Evolutionary conservation across 2,888 invertebrate species (phyloP).

Genomic region (Ophion ellenae): DNA sequence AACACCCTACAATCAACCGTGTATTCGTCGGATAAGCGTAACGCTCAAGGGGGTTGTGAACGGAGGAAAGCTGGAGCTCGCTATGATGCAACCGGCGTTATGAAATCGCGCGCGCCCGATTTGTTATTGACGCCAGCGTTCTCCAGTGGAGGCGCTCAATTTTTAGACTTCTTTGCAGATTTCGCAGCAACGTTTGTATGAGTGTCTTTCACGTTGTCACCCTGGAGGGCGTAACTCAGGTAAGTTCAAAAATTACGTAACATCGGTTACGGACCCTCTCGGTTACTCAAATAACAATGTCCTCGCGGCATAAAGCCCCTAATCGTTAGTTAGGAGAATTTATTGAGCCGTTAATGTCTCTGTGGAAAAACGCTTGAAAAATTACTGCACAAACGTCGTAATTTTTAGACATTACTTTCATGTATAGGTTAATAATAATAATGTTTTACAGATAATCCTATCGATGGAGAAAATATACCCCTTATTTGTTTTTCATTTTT

Average conservation of each 20-base stretch:
- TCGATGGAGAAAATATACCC: not conserved
- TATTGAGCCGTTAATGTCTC: not conserved
- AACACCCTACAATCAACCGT: slow-evolving; percentile 67
- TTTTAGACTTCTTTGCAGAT: slow-evolving; percentile 75
- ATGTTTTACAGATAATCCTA: not conserved
- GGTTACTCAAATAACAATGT: not conserved
- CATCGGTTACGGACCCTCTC: not conserved
- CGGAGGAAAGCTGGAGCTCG: slow-evolving; percentile 45
- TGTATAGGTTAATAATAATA: not conserved
- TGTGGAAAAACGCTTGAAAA: not conserved
- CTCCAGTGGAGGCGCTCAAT: slow-evolving; percentile 60
- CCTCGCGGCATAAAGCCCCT: not conserved
- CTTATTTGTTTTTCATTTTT: not conserved
- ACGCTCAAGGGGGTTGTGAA: slow-evolving; percentile 62
- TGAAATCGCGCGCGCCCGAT: slow-evolving; percentile 70
- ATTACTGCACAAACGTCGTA: not conserved
- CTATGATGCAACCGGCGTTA: slow-evolving; percentile 73
- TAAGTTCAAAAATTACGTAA: not conserved
- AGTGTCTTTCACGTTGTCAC: slow-evolving; percentile 35
- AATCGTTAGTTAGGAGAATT: not conserved
- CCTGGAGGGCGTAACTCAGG: slow-evolving; percentile 17
- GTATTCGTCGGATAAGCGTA: slow-evolving; percentile 75
- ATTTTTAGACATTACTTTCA: not conserved
- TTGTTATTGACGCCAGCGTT: slow-evolving; percentile 48
- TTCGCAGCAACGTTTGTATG: slow-evolving; percentile 71